phyloP scores from a whole-genome alignment of 2,113 vertebrate genomes.

The Triplophysa rosa region DNA sequence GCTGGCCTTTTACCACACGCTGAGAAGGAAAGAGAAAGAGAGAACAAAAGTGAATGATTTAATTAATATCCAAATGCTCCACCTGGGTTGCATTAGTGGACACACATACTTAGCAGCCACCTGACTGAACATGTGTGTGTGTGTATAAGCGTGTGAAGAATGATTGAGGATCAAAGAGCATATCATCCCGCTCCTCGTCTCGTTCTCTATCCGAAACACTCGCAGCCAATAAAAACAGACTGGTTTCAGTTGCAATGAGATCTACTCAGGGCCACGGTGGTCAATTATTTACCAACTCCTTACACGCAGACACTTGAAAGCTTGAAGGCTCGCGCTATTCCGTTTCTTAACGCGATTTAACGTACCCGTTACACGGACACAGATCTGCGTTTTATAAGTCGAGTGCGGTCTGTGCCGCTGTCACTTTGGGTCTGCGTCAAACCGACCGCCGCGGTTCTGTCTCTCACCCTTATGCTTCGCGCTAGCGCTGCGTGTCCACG shows the following conservation, averaged over 20 bases:
- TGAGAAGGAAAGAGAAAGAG: constrained; percentile 60
- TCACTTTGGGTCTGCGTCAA: constrained; percentile 59
- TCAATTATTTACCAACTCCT: constrained; percentile 76
- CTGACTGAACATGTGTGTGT: constrained; percentile 19
- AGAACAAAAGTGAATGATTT: constrained; percentile 42
- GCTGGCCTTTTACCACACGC: constrained; percentile 80
- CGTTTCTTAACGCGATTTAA: constrained; percentile 46
- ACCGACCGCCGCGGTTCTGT: background rate
- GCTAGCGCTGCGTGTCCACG: constrained; percentile 28
- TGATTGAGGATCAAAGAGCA: constrained; percentile 75
- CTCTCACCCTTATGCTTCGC: constrained; percentile 42
- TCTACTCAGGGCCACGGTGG: constrained; percentile 74
- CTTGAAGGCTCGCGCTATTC: constrained; percentile 26
- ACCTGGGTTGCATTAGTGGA: constrained; percentile 70
- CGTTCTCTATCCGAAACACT: constrained; percentile 59
- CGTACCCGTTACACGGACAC: constrained; percentile 39
- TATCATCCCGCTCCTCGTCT: constrained; percentile 72
- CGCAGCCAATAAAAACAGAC: constrained; percentile 70
- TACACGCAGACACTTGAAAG: constrained; percentile 19
- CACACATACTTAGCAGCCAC: constrained; percentile 57
- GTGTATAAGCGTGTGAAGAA: constrained; percentile 19
- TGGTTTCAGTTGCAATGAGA: constrained; percentile 72
- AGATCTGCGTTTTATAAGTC: constrained; percentile 44
- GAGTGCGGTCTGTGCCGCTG: constrained; percentile 47
- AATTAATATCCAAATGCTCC: constrained; percentile 60